These are phyloP conservation scores for Hybos culiciformis DNA, from an alignment of 2,888 invertebrate species.

Conservation along the genomic window DNA sequence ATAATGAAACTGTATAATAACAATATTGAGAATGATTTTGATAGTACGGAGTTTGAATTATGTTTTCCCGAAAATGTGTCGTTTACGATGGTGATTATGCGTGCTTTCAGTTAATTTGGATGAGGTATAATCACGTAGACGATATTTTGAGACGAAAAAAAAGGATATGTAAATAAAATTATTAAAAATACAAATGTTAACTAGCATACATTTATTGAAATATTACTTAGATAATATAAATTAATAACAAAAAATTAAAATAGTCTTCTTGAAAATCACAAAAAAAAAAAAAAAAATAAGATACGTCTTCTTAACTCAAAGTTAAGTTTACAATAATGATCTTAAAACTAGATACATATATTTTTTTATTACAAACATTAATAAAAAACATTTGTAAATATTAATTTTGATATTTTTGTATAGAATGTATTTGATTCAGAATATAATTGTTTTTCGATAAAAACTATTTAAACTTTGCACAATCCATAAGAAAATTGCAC, in stretches of 20 bases:
- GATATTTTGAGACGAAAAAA: not conserved
- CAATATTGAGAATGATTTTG: too few species aligned
- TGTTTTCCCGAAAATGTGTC: too few species aligned
- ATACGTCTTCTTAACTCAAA: not conserved
- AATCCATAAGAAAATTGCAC: slow-evolving; percentile 2
- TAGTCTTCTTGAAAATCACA: not conserved
- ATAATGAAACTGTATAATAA: too few species aligned
- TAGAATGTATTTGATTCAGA: slow-evolving; percentile 2
- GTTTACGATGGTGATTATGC: too few species aligned
- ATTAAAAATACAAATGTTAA: not conserved
- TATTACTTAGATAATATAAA: too few species aligned
- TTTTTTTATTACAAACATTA: not conserved
- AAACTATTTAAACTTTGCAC: slow-evolving; percentile 21
- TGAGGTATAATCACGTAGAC: not conserved
- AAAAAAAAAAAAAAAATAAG: not conserved
- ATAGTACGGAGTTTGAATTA: too few species aligned
- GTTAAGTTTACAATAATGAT: not conserved
- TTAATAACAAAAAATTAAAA: not conserved
- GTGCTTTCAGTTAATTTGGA: too few species aligned
- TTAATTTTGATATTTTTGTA: slow-evolving; percentile 3
- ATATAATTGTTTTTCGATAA: slow-evolving; percentile 1
- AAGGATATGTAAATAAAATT: not conserved
- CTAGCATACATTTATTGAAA: too few species aligned
- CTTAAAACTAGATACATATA: not conserved
- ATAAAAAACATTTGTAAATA: not conserved